Evolutionary conservation across 30 jellyfish, hydroid and myxozoan genomes (phyloP).

Genomic region (Hydractinia symbiolongicarpus): DNA sequence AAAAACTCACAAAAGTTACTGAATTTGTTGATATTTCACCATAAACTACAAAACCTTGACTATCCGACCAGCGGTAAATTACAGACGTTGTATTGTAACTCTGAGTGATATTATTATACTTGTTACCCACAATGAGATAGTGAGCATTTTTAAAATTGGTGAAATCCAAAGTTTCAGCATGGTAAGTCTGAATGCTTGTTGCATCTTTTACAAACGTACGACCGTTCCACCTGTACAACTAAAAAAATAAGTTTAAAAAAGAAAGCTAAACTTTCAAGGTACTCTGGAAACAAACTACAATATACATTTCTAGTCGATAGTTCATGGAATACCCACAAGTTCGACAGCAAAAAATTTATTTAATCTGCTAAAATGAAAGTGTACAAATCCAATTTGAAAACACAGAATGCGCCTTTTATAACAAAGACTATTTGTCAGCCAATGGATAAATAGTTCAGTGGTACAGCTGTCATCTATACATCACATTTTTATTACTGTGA

Average conservation of each 20-base stretch:
- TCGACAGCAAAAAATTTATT: no score
- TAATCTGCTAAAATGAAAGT: neutral
- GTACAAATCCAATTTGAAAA: no score
- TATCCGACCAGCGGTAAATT: conserved; percentile 48
- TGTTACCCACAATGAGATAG: conserved; percentile 65
- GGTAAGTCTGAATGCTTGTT: conserved; percentile 23
- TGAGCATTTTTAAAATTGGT: neutral
- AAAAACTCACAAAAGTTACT: conserved; percentile 42
- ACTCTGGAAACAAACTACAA: neutral
- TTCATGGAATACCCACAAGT: no score
- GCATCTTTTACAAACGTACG: neutral
- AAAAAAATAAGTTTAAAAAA: neutral
- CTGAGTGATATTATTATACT: conserved; percentile 45
- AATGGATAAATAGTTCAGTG: no score
- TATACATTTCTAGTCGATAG: neutral
- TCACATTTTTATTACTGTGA: no score
- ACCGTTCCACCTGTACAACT: conserved; percentile 21
- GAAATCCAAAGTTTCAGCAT: conserved; percentile 23
- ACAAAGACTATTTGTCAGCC: no score
- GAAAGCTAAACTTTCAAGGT: neutral
- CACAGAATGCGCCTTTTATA: no score
- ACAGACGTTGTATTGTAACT: conserved; percentile 34
- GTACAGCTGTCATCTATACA: no score
- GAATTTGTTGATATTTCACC: conserved; percentile 54
- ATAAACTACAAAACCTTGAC: conserved; percentile 35